Conservation (phyloP, 2,113 vertebrate genomes). For the Ictidomys tridecemlineatus region DNA sequence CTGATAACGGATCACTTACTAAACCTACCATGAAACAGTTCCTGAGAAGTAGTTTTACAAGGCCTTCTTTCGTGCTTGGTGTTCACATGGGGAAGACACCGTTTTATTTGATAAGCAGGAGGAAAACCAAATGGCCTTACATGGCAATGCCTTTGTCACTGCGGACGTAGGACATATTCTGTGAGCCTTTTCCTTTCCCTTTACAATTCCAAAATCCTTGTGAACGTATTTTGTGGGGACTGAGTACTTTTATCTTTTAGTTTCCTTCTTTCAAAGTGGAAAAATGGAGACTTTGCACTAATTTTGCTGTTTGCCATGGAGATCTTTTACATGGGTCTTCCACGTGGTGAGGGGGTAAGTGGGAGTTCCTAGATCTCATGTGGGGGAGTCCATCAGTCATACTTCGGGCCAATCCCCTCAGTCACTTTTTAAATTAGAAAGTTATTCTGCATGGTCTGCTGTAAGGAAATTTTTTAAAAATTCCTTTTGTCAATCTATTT, state of each 20-base stretch:
- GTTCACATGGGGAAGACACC: neutral
- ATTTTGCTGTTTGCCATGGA: neutral
- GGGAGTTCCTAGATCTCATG: neutral
- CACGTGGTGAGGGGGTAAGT: neutral
- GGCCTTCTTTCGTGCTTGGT: neutral
- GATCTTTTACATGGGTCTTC: neutral
- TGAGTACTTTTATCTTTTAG: neutral
- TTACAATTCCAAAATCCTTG: neutral
- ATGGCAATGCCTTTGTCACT: neutral
- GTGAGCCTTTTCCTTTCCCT: neutral
- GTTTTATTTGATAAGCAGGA: neutral
- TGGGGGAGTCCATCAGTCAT: too few relatives aligned
- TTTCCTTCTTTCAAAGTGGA: too few relatives aligned
- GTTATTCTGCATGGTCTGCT: neutral
- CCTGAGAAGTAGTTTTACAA: neutral
- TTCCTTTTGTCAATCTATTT: neutral
- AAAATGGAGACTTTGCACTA: neutral
- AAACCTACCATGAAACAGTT: neutral
- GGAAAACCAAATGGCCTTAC: neutral
- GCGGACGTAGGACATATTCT: neutral
- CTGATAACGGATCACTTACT: neutral
- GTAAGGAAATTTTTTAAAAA: neutral
- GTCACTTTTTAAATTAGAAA: neutral
- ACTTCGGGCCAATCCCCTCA: neutral
- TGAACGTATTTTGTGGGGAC: neutral